A percentile compares a stretch with the other conserved stretches of the same genome.
phyloP scores from a whole-genome alignment of 2,113 vertebrate species.

The Barnardius zonarius region DNA sequence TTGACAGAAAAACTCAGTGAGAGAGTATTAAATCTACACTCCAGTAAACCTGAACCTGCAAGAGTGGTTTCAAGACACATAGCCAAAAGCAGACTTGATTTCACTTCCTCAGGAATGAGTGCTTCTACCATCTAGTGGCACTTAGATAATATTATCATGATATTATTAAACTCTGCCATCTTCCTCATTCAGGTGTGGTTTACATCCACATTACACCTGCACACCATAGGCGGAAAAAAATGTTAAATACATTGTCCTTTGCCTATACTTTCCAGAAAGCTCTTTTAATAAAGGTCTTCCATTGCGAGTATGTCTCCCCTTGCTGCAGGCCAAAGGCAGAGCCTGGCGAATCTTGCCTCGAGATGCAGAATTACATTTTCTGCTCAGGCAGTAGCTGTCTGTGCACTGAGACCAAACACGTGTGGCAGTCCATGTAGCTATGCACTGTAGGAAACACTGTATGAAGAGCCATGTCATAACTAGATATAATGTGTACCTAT shows the following conservation, averaged over 20 bases:
- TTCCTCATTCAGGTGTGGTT: background rate
- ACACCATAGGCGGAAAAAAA: background rate
- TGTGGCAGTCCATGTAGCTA: background rate
- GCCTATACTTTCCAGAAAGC: background rate
- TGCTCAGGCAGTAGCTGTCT: background rate
- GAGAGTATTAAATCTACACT: background rate
- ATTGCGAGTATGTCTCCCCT: background rate
- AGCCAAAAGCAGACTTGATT: background rate
- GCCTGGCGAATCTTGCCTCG: background rate
- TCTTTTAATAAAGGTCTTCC: background rate
- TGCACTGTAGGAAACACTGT: background rate
- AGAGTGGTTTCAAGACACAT: background rate
- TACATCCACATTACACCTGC: background rate
- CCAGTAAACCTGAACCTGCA: background rate
- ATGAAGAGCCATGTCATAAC: background rate
- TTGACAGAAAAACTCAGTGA: background rate
- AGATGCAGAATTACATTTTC: background rate
- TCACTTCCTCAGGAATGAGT: background rate
- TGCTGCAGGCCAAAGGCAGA: background rate
- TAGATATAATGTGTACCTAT: background rate
- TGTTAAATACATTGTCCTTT: background rate
- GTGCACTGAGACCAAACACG: background rate
- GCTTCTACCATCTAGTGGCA: background rate
- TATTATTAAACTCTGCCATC: background rate
- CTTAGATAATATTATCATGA: background rate